A percentile compares a stretch with the other conserved stretches of the same genome.
These are phyloP conservation scores for Sigmodon hispidus DNA, from an alignment of 2,113 vertebrate genomes.

Conservation along the genomic window DNA sequence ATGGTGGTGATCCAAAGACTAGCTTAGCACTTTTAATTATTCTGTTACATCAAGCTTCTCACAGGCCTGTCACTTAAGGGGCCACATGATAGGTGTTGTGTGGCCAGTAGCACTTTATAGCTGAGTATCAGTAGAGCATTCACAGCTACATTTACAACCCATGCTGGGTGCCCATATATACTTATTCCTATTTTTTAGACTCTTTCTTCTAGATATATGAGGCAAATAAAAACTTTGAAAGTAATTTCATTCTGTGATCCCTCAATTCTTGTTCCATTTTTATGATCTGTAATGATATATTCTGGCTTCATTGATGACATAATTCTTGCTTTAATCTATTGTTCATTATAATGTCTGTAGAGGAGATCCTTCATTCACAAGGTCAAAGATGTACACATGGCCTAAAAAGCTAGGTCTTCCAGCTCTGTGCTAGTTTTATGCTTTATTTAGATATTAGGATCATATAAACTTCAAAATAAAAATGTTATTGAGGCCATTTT, in stretches of 20 bases:
- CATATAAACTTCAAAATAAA: constrained; percentile 33
- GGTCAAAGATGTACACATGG: not conserved
- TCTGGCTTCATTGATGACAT: not conserved
- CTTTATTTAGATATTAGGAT: not conserved
- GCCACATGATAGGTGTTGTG: not conserved
- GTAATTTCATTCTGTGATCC: not conserved
- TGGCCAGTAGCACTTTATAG: not conserved
- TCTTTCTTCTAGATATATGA: not conserved
- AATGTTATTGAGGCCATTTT: constrained; percentile 22
- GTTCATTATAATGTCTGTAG: not conserved
- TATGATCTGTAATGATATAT: not conserved
- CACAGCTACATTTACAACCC: not conserved
- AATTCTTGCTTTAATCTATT: constrained; percentile 8
- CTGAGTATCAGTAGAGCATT: no score
- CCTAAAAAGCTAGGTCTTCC: not conserved
- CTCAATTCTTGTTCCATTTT: not conserved
- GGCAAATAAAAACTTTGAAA: constrained; percentile 11
- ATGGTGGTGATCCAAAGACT: not conserved
- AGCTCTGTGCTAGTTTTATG: not conserved
- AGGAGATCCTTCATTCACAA: not conserved
- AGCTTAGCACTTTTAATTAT: not conserved
- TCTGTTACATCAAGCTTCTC: not conserved
- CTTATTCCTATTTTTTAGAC: not conserved
- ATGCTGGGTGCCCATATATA: fast-evolving
- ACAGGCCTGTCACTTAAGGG: not conserved